These are phyloP conservation scores for Mesorhabditis belari DNA, from an alignment of 2,888 invertebrate species.

Conservation along the genomic window DNA sequence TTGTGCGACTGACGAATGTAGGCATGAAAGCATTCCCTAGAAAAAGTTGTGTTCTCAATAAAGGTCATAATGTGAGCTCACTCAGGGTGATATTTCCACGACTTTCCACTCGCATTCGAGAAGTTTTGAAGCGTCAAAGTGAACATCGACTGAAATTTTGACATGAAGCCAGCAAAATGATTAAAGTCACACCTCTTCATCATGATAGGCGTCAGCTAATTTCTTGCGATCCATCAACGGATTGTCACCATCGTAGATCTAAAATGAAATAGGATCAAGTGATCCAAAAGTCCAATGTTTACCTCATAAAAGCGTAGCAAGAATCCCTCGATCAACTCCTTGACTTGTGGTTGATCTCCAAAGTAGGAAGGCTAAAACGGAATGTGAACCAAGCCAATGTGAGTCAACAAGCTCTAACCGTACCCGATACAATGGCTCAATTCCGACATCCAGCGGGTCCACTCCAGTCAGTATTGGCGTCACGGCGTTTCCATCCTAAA, in stretches of 20 bases:
- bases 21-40: slow-evolving; percentile 29
- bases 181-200: slow-evolving; percentile 26
- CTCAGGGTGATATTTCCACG: neutral
- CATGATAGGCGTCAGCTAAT: slow-evolving; percentile 43
- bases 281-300: too few relatives aligned
- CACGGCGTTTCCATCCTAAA: slow-evolving; percentile 24
- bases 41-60: slow-evolving; percentile 9
- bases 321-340: slow-evolving; percentile 38
- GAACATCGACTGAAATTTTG: slow-evolving; percentile 38
- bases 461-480: slow-evolving; percentile 9
- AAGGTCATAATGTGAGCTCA: slow-evolving; percentile 4
- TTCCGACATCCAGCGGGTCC: neutral
- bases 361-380: neutral
- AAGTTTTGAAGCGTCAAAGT: slow-evolving; percentile 33
- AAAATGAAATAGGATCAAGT: neutral
- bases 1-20: slow-evolving; percentile 57
- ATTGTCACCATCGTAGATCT: slow-evolving; percentile 22
- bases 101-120: slow-evolving; percentile 4
- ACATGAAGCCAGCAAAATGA: neutral
- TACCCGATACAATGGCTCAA: neutral
- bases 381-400: neutral
- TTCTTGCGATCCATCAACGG: slow-evolving; percentile 28
- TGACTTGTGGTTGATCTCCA: too few relatives aligned
- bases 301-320: too few relatives aligned
- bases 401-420: too few relatives aligned